Percentiles rank a stretch among this genome's conserved stretches.
Conservation (phyloP, 2,888 invertebrate genomes). For the Colostygia pectinataria region DNA sequence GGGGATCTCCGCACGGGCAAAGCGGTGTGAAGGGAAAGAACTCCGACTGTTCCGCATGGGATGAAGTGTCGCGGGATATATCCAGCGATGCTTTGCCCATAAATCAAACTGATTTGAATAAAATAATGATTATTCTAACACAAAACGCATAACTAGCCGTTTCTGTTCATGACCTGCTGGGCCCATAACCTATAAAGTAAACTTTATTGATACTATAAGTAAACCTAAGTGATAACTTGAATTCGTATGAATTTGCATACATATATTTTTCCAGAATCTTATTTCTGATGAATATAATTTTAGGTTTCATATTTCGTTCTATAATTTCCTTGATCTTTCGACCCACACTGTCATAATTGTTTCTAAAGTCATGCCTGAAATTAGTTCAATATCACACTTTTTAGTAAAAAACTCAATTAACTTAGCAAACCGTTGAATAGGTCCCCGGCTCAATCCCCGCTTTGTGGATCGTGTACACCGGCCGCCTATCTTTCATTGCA, state of each 20-base stretch:
- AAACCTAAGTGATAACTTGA: no score
- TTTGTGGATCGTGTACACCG: constrained; percentile 58
- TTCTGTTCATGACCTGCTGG: no score
- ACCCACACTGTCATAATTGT: not conserved
- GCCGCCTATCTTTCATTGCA: constrained; percentile 83
- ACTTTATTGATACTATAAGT: no score
- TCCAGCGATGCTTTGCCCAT: constrained; percentile 52
- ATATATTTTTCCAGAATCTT: no score
- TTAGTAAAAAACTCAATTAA: no score
- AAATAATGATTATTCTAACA: no score
- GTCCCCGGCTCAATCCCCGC: constrained; percentile 55
- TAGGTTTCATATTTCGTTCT: no score
- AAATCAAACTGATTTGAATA: constrained; percentile 34
- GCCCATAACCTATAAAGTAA: constrained; percentile 2
- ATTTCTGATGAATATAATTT: no score
- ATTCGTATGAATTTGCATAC: no score
- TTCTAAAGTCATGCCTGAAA: not conserved
- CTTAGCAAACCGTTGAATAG: constrained; percentile 29
- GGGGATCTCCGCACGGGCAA: constrained; percentile 76
- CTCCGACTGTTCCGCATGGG: constrained; percentile 51
- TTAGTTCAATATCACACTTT: no score
- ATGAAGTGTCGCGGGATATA: constrained; percentile 44
- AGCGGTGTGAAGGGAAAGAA: constrained; percentile 82
- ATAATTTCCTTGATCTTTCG: no score
- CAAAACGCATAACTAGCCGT: no score